Percentiles rank a stretch among this genome's conserved stretches.
Evolutionary conservation across 1,140 invertebrate species (phyloP).

Genomic region (Diachasmimorpha longicaudata): DNA sequence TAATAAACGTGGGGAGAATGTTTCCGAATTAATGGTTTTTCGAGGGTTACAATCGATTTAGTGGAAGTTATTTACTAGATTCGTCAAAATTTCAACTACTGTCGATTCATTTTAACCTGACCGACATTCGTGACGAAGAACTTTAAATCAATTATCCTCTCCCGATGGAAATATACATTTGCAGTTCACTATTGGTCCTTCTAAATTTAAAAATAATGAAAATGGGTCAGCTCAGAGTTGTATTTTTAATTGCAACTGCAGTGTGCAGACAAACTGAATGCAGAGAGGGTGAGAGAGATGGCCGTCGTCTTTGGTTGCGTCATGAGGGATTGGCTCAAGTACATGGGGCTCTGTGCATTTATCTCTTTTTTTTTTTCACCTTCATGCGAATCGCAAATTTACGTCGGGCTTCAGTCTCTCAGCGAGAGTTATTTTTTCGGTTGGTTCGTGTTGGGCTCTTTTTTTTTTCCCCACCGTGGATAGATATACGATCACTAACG

Average conservation of each 20-base stretch:
- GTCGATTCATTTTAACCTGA: neutral
- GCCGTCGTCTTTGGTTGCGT: conserved; percentile 25
- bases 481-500: conserved; percentile 7
- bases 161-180: neutral
- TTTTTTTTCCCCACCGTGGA: conserved; percentile 5
- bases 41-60: too few species aligned
- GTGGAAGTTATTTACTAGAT: neutral
- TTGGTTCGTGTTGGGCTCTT: conserved; percentile 2
- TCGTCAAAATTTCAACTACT: neutral
- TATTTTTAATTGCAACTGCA: conserved; percentile 41
- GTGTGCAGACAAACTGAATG: conserved; percentile 29
- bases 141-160: neutral
- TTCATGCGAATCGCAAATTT: conserved; percentile 4
- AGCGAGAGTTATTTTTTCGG: neutral
- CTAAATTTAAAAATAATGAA: conserved; percentile 28
- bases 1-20: too few species aligned
- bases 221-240: conserved; percentile 36
- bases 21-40: too few species aligned
- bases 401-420: neutral
- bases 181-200: neutral
- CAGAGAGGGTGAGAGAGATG: conserved; percentile 21
- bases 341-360: neutral
- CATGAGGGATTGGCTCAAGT: conserved; percentile 15
- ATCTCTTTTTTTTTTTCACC: neutral
- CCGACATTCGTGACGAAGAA: neutral